Evolutionary conservation across 1,140 invertebrate species (phyloP).

Genomic region (Cardiocondyla obscurior): DNA sequence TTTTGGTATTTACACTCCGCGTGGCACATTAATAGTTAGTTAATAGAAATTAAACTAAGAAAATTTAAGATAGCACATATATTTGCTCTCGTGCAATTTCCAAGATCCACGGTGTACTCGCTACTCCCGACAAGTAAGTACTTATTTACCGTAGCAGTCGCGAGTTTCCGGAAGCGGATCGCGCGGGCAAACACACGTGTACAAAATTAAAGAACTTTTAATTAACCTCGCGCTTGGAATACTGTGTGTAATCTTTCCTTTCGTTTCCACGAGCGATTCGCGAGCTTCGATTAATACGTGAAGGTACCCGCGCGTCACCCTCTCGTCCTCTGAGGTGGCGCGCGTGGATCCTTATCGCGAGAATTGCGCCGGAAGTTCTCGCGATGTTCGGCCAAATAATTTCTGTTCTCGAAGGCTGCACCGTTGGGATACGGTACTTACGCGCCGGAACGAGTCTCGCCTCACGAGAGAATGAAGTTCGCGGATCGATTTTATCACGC

Average conservation of each 20-base stretch:
- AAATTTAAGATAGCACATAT: background rate
- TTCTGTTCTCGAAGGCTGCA: background rate
- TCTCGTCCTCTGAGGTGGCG: background rate
- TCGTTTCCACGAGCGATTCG: background rate
- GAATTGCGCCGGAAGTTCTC: slow-evolving; percentile 22
- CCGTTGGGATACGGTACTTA: background rate
- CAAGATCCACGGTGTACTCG: background rate
- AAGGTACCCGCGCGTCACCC: background rate
- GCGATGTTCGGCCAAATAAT: slow-evolving; percentile 22
- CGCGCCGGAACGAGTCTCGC: background rate
- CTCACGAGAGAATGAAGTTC: slow-evolving; percentile 26
- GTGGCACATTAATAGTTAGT: background rate
- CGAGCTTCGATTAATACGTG: slow-evolving; percentile 14
- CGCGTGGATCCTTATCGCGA: slow-evolving; percentile 36
- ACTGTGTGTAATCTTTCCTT: background rate
- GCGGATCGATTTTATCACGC: slow-evolving; percentile 30
- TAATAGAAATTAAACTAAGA: background rate
- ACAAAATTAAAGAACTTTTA: slow-evolving; percentile 46
- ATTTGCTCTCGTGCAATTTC: background rate
- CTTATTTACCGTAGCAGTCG: slow-evolving; percentile 30
- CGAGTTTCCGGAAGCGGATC: background rate
- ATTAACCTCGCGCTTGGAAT: slow-evolving; percentile 24
- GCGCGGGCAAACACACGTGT: slow-evolving; percentile 11
- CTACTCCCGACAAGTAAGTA: background rate
- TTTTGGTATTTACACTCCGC: background rate